These are phyloP conservation scores for Dromius quadrimaculatus DNA, from an alignment of 2,888 invertebrate species.

Conservation along the genomic window DNA sequence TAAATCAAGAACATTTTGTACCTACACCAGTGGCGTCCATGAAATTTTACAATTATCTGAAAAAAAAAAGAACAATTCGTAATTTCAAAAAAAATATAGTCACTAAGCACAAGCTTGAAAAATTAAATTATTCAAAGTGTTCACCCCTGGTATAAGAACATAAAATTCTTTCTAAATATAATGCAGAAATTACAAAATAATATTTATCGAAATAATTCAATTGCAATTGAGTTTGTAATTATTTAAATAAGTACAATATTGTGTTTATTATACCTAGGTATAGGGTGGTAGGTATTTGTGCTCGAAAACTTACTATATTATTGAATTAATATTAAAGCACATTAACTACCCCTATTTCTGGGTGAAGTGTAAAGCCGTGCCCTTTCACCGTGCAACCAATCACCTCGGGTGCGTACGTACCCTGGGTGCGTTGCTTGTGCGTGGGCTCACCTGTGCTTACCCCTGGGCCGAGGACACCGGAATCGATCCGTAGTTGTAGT, in stretches of 20 bases:
- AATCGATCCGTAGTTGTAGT: slow-evolving; percentile 91
- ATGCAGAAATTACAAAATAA: too few relatives aligned
- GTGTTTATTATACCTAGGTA: too few relatives aligned
- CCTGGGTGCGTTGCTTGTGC: slow-evolving; percentile 60
- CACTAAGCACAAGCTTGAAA: too few relatives aligned
- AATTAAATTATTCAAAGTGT: neutral
- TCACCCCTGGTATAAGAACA: slow-evolving; percentile 13
- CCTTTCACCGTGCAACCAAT: slow-evolving; percentile 62
- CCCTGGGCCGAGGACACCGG: slow-evolving; percentile 91
- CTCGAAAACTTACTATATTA: too few relatives aligned
- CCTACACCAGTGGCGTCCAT: slow-evolving; percentile 15
- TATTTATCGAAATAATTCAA: too few relatives aligned
- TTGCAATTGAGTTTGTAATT: too few relatives aligned
- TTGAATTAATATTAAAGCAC: too few relatives aligned
- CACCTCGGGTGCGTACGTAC: slow-evolving; percentile 58
- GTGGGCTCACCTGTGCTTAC: slow-evolving; percentile 82
- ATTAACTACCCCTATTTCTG: too few relatives aligned
- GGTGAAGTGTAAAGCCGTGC: slow-evolving; percentile 55
- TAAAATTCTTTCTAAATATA: neutral
- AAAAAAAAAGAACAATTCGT: neutral
- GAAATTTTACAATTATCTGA: neutral
- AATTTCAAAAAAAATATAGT: too few relatives aligned
- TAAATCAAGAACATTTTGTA: neutral
- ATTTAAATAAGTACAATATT: too few relatives aligned
- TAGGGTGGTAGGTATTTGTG: too few relatives aligned